A percentile compares a stretch with the other conserved stretches of the same genome.
phyloP scores from a whole-genome alignment of 2,113 vertebrate species.

The Globicephala melas region DNA sequence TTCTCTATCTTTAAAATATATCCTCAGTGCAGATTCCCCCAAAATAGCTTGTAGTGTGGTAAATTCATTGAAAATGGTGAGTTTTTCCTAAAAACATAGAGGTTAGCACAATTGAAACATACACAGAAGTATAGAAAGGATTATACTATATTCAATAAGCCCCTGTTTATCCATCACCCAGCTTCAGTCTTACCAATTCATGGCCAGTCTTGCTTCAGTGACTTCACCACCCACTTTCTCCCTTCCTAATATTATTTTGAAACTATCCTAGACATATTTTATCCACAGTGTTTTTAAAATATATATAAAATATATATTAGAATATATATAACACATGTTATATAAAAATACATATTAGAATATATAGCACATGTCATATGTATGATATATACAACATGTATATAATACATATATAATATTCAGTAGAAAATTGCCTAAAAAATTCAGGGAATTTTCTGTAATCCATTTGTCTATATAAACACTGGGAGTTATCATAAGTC shows the following conservation, averaged over 20 bases:
- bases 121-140: neutral
- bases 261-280: neutral
- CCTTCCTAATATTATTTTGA: neutral
- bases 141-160: neutral
- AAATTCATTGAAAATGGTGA: neutral
- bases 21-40: neutral
- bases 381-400: neutral
- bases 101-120: neutral
- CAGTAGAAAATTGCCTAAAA: neutral
- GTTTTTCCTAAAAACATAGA: neutral
- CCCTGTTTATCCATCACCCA: neutral
- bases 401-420: neutral
- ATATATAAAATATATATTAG: neutral
- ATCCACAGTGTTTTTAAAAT: neutral
- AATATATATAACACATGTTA: neutral
- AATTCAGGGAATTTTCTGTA: neutral
- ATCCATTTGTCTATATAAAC: neutral
- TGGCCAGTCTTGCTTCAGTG: neutral
- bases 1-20: constrained; percentile 19
- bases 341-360: neutral
- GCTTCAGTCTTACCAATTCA: neutral
- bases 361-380: neutral
- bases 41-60: neutral
- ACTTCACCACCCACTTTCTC: neutral
- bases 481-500: neutral